phyloP scores from a whole-genome alignment of 2,113 vertebrate genomes.

The Elachura formosa region DNA sequence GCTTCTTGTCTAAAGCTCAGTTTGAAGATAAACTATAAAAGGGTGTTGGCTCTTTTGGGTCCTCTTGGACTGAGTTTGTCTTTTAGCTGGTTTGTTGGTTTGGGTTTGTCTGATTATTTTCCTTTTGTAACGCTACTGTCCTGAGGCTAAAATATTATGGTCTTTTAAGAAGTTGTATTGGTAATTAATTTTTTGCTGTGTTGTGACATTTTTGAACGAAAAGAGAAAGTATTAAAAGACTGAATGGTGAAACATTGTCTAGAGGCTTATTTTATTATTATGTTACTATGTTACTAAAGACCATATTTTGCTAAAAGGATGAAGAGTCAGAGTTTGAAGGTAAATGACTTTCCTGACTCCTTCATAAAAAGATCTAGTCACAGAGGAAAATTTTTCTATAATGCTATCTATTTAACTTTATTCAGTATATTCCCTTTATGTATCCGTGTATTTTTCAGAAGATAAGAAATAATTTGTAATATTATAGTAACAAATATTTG shows the following conservation, averaged over 20 bases:
- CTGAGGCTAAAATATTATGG: background rate
- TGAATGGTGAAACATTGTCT: background rate
- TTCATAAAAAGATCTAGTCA: background rate
- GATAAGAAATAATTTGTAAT: background rate
- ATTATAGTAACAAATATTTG: background rate
- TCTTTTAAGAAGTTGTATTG: background rate
- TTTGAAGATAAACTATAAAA: slow-evolving; percentile 1
- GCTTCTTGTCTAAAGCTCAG: background rate
- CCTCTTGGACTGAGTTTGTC: background rate
- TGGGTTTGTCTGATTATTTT: rapidly evolving
- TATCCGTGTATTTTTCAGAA: background rate
- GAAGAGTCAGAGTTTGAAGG: background rate
- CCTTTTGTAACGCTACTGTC: background rate
- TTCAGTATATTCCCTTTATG: background rate
- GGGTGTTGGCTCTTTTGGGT: background rate
- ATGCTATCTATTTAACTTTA: background rate
- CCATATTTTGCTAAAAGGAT: background rate
- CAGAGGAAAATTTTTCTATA: background rate
- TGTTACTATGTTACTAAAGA: background rate
- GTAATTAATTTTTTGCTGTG: background rate
- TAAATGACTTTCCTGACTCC: background rate
- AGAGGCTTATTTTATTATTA: background rate
- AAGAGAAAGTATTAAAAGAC: background rate
- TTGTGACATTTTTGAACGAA: background rate
- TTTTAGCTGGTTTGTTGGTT: background rate